Conservation (phyloP, 2,888 invertebrate genomes). For the Sminthurides aquaticus region DNA sequence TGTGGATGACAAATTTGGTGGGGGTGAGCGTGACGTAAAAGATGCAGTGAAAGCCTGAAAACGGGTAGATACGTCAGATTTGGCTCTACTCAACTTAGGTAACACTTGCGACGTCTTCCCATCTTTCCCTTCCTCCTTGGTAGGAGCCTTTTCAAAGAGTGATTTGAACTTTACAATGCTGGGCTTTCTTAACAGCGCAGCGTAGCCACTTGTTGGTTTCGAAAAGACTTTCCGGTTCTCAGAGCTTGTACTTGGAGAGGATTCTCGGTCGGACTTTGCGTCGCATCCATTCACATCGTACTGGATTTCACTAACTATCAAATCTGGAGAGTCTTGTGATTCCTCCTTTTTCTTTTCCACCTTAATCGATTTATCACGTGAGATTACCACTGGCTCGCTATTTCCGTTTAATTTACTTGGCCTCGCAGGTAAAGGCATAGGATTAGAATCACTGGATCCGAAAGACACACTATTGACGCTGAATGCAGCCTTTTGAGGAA, state of each 20-base stretch:
- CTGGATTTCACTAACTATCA: conserved; percentile 8
- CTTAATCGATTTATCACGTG: not conserved
- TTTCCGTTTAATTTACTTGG: conserved; percentile 1
- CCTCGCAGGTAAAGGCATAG: not conserved
- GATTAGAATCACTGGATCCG: not conserved
- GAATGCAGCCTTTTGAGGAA: not conserved
- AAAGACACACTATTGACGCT: not conserved
- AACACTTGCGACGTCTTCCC: conserved; percentile 7
- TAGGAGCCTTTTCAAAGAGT: conserved; percentile 45
- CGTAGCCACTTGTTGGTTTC: not conserved
- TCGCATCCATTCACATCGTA: not conserved
- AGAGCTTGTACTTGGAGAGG: not conserved
- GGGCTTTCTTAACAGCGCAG: conserved; percentile 44
- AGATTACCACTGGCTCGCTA: not conserved
- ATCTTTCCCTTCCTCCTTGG: conserved; percentile 31
- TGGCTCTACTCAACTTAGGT: conserved; percentile 38
- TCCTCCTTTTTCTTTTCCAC: not conserved
- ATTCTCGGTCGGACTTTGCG: not conserved
- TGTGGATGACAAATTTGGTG: conserved; percentile 14
- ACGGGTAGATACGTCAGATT: conserved; percentile 42
- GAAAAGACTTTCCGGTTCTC: not conserved
- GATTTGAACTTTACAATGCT: conserved; percentile 47
- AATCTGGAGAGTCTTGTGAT: not conserved
- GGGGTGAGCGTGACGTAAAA: not conserved
- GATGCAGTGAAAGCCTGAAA: conserved; percentile 33